Evolutionary conservation across 2,888 invertebrate genomes (phyloP), one percentile per base, ranked within the genome.

Genomic region (Melanostoma scalare): DNA sequence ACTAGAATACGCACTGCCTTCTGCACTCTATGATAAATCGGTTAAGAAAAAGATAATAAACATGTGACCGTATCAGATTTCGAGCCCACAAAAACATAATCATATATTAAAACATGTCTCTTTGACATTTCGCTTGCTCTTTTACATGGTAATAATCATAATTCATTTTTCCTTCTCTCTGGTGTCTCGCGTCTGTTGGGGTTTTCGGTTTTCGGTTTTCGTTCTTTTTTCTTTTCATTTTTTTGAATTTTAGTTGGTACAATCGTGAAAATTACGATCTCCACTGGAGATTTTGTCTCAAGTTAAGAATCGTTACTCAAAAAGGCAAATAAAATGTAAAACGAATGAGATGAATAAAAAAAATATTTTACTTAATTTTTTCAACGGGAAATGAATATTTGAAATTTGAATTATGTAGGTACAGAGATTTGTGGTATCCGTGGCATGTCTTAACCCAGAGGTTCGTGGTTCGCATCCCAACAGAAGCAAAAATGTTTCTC

Each of bases 51-150:
- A 85, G 80, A 80, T 85, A 72, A 73, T 85, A 76, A 85, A 71
- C 85, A 80, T 84, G 85, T 81, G 86, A 84, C 87, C 89, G 90
- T 91, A 91, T 91, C 90, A 91, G 89, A 90, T 91, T 91, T 91
- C 90, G 87, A 90, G 89, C 88, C 88, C 89, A 89, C 88, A 88
- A 90, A 89, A 89, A 90, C 90, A 91, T 89, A 89, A 90, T 90
- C 90, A 90, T 91, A 91, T 91, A 90, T 91, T 91, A 89, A 90
- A 89, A 89, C 89, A 90, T 91, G 90, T 90, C 90, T 89, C 90
- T 90, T 90, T 91, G 91, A 90, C 89, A 90, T 90, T 90, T 90
- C 89, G 89, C 90, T 89, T 89, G 90, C 90, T 90, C 90, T 90
- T 89, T 90, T 90, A 90, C 90, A 89, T 89, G 88, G 90, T 89